Conservation (phyloP, 2,888 invertebrate species). For the Cartodere bifasciata region DNA sequence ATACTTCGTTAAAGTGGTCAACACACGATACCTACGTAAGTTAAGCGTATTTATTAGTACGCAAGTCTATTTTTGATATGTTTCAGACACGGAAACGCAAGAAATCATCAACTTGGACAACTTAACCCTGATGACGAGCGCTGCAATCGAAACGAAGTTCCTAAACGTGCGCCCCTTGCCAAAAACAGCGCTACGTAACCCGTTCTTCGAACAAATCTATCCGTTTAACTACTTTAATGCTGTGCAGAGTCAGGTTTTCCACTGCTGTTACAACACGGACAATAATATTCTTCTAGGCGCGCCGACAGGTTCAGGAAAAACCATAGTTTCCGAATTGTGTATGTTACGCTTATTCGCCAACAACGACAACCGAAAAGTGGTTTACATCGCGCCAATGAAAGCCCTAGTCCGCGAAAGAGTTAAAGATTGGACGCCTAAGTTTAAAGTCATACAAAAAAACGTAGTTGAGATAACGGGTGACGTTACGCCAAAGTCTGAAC, state of each 20-base stretch:
- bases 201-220: constrained; percentile 69
- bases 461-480: constrained; percentile 96
- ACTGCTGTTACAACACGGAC: constrained; percentile 89
- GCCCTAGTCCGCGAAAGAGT: constrained; percentile 94
- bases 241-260: constrained; percentile 96
- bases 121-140: constrained; percentile 22
- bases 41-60: constrained; percentile 23
- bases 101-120: constrained; percentile 28
- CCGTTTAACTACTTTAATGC: constrained; percentile 94
- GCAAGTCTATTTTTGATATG: constrained; percentile 12
- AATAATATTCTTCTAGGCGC: constrained; percentile 88
- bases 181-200: constrained; percentile 65
- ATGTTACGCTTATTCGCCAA: constrained; percentile 83
- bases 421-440: constrained; percentile 81
- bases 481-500: constrained; percentile 73
- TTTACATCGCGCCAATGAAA: constrained; percentile 97
- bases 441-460: constrained; percentile 59
- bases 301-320: constrained; percentile 95
- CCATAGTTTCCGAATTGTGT: constrained; percentile 94
- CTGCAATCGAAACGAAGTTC: constrained; percentile 41
- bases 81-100: constrained; percentile 23
- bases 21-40: constrained; percentile 67
- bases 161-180: constrained; percentile 85
- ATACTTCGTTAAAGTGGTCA: constrained; percentile 77
- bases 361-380: constrained; percentile 69